A percentile compares a stretch with the other conserved stretches of the same genome.
phyloP scores from a whole-genome alignment of 2,888 invertebrate species.

The Melinopterus prodromus region DNA sequence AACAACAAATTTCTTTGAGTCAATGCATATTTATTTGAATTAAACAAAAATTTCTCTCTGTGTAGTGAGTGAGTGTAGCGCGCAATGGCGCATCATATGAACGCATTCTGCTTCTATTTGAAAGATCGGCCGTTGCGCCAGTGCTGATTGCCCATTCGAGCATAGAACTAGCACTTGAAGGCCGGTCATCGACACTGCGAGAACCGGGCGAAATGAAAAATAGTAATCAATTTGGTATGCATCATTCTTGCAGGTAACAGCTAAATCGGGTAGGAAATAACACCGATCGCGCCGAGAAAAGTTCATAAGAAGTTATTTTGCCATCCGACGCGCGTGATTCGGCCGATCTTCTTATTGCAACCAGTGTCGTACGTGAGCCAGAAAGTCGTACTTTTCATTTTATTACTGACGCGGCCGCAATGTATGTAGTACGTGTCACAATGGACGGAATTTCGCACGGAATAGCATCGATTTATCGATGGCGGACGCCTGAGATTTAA shows the following conservation, averaged over 20 bases:
- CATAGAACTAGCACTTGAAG: background rate
- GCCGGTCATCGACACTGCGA: conserved; percentile 4
- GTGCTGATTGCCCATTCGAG: background rate
- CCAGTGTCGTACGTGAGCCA: background rate
- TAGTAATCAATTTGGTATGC: background rate
- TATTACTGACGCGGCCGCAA: background rate
- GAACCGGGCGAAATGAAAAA: background rate
- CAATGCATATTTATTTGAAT: too few species aligned
- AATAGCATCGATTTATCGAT: background rate
- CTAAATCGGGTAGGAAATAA: background rate
- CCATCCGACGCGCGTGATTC: background rate
- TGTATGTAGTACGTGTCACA: background rate
- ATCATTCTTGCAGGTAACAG: background rate
- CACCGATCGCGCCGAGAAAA: background rate
- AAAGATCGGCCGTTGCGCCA: background rate
- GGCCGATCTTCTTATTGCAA: background rate
- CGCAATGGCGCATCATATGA: background rate
- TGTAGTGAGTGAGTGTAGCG: background rate
- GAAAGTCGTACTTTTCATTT: background rate
- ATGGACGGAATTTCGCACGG: background rate
- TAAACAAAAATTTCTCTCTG: too few species aligned
- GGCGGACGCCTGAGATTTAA: too few species aligned
- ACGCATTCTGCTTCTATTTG: background rate
- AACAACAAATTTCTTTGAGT: too few species aligned
- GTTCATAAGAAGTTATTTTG: background rate